phyloP scores from a whole-genome alignment of 1,140 invertebrate genomes.

The Agrypnia vestita region DNA sequence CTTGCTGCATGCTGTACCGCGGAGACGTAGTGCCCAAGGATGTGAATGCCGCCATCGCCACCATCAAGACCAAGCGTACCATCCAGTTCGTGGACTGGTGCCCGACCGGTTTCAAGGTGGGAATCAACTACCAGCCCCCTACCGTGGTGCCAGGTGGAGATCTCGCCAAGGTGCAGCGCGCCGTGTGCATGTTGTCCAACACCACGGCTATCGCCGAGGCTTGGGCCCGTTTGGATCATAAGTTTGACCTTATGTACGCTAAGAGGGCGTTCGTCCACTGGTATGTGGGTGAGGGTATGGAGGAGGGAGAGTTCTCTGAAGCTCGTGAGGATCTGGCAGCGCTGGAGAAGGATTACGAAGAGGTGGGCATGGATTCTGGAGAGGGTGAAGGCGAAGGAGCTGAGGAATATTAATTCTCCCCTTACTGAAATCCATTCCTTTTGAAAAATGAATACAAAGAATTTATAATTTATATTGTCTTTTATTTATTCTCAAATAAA shows the following conservation, averaged over 20 bases:
- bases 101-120: conserved; percentile 90
- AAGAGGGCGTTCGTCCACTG: conserved; percentile 91
- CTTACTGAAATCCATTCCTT: background rate
- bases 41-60: conserved; percentile 88
- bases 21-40: conserved; percentile 87
- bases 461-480: conserved; percentile 1
- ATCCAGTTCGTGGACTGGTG: conserved; percentile 95
- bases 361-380: conserved; percentile 84
- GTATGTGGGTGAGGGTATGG: conserved; percentile 91
- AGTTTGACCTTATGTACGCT: conserved; percentile 89
- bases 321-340: conserved; percentile 90
- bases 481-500: background rate
- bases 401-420: conserved; percentile 74
- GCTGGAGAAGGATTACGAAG: conserved; percentile 89
- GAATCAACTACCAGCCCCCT: conserved; percentile 87
- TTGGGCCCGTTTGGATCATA: conserved; percentile 85
- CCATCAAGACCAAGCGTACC: conserved; percentile 88
- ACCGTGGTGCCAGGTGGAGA: conserved; percentile 89
- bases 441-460: conserved; percentile 4
- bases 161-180: conserved; percentile 83
- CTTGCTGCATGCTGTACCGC: conserved; percentile 87
- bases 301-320: conserved; percentile 89
- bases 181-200: conserved; percentile 85
- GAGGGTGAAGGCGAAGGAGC: conserved; percentile 82
- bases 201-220: conserved; percentile 88